phyloP scores from a whole-genome alignment of 2,797 vertebrate species.

The Rhinella marina region DNA sequence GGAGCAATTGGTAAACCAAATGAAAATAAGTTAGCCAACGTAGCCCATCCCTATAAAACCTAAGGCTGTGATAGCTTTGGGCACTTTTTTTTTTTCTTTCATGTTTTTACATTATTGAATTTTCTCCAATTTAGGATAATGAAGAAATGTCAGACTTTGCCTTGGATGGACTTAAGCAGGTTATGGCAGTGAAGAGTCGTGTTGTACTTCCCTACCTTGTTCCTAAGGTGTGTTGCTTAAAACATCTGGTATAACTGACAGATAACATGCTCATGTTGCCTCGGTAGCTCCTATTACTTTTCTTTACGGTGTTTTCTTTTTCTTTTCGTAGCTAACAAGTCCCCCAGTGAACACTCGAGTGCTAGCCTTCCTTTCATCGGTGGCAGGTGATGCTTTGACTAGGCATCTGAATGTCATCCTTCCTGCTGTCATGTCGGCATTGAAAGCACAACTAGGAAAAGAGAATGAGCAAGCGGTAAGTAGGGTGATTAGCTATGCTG shows the following conservation, averaged over 20 bases:
- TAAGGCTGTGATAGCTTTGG: not conserved
- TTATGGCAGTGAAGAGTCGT: conserved; percentile 98
- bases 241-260: not conserved
- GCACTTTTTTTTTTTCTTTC: not conserved
- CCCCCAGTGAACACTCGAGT: conserved; percentile 94
- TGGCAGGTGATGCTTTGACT: conserved; percentile 94
- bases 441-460: conserved; percentile 90
- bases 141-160: conserved; percentile 89
- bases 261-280: not conserved
- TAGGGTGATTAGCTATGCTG: not conserved
- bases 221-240: conserved; percentile 83
- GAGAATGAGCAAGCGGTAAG: conserved; percentile 78
- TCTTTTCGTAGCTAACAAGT: conserved; percentile 81
- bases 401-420: conserved; percentile 94
- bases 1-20: conserved; percentile 86
- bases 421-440: conserved; percentile 90
- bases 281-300: not conserved
- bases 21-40: not conserved
- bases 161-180: conserved; percentile 95
- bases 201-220: conserved; percentile 96
- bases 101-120: not conserved
- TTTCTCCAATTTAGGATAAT: conserved; percentile 78
- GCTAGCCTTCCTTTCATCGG: conserved; percentile 93
- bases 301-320: not conserved
- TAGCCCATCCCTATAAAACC: not conserved